Conservation (phyloP, 2,888 invertebrate genomes). For the Chrysolina haemoptera region DNA sequence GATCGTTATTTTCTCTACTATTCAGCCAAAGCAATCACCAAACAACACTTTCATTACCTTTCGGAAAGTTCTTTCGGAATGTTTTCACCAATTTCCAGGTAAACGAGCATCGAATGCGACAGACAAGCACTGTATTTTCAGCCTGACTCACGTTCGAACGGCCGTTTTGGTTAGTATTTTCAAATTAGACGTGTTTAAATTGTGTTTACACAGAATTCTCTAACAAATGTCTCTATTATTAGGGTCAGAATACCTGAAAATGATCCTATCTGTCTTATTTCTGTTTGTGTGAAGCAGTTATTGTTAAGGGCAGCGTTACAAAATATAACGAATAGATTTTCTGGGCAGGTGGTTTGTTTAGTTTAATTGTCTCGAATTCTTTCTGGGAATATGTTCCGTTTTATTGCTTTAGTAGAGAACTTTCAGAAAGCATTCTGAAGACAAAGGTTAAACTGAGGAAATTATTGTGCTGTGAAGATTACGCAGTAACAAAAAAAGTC, state of each 20-base stretch:
- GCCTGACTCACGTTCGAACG: slow-evolving; percentile 38
- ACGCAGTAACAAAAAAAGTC: too few species aligned
- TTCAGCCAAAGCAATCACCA: not conserved
- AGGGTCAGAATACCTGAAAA: slow-evolving; percentile 54
- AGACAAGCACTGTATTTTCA: slow-evolving; percentile 39
- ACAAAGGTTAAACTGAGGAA: not conserved
- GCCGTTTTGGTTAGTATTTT: slow-evolving; percentile 57
- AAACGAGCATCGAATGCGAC: not conserved
- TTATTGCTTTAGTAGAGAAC: slow-evolving; percentile 2
- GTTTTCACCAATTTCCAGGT: slow-evolving; percentile 33
- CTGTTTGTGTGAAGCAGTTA: slow-evolving; percentile 45
- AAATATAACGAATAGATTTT: slow-evolving; percentile 38
- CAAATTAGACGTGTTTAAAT: slow-evolving; percentile 58
- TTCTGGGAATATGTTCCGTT: slow-evolving; percentile 28
- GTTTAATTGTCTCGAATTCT: slow-evolving; percentile 45
- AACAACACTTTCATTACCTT: slow-evolving; percentile 2
- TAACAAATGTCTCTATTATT: slow-evolving; percentile 59
- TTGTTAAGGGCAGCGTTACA: slow-evolving; percentile 34
- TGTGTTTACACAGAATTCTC: slow-evolving; percentile 55
- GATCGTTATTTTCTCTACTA: too few species aligned
- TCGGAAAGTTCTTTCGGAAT: slow-evolving; percentile 27
- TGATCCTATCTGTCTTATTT: slow-evolving; percentile 55
- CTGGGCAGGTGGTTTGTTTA: slow-evolving; percentile 44
- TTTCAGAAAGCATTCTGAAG: not conserved
- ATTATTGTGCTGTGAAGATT: not conserved